Evolutionary conservation across 2,888 invertebrate species (phyloP).

Genomic region (Alviniconcha strummeri): DNA sequence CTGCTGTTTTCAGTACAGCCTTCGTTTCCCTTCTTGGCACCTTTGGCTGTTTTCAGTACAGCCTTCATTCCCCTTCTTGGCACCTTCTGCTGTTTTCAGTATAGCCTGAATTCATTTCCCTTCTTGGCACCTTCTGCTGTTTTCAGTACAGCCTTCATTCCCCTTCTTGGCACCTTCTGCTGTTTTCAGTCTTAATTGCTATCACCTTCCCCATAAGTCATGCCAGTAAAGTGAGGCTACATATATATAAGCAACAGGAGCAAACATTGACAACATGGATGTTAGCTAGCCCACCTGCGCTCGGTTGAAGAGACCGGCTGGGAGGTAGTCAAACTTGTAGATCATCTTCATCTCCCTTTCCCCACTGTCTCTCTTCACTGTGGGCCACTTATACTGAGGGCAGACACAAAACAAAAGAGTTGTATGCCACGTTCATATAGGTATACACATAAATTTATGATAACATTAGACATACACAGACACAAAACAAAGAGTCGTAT

Average conservation of each 20-base stretch:
- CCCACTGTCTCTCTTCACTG: conserved; percentile 49
- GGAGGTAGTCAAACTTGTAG: conserved; percentile 72
- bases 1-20: too few species aligned
- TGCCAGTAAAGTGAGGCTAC: too few species aligned
- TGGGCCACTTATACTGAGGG: conserved; percentile 64
- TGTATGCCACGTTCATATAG: background rate
- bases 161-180: too few species aligned
- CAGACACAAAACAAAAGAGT: background rate
- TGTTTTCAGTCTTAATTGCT: too few species aligned
- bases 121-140: background rate
- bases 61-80: too few species aligned
- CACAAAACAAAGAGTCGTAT: background rate
- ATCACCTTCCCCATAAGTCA: too few species aligned
- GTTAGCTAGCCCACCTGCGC: conserved; percentile 62
- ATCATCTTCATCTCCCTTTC: conserved; percentile 65
- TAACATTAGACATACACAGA: background rate
- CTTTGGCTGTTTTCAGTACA: too few species aligned
- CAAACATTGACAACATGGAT: too few species aligned
- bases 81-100: too few species aligned
- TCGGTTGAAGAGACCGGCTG: conserved; percentile 73
- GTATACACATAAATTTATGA: background rate
- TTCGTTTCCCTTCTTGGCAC: too few species aligned
- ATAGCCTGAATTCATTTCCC: too few species aligned
- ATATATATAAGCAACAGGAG: too few species aligned
- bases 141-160: background rate